These are phyloP conservation scores for Holothuria glaberrima DNA, from an alignment of 35 echinoderm and acorn worm species.

Conservation along the genomic window DNA sequence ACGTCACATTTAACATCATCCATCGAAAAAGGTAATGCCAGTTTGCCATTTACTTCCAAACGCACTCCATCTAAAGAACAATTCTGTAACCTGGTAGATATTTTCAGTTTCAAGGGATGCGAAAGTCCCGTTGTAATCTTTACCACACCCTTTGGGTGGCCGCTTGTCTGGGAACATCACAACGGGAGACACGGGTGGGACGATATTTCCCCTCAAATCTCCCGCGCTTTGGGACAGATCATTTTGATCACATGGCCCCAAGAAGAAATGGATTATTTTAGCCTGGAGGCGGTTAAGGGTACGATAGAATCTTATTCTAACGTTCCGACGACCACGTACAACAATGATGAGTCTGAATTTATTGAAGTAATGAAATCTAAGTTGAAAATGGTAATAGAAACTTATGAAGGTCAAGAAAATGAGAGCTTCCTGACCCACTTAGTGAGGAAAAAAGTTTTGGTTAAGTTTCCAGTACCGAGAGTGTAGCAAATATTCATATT, in stretches of 20 bases:
- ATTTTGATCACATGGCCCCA: conserved; percentile 69
- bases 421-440: conserved; percentile 16
- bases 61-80: neutral
- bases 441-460: conserved; percentile 42
- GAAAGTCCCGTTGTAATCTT: conserved; percentile 75
- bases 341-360: conserved; percentile 35
- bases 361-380: conserved; percentile 36
- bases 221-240: conserved; percentile 74
- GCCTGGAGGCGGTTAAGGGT: conserved; percentile 34
- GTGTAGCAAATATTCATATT: too few relatives aligned
- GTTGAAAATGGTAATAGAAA: conserved; percentile 46
- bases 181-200: conserved; percentile 72
- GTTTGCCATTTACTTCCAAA: neutral
- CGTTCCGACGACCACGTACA: neutral
- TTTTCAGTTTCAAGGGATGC: conserved; percentile 78
- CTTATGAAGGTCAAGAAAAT: conserved; percentile 33
- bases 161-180: conserved; percentile 61
- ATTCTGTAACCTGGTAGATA: conserved; percentile 59
- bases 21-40: neutral
- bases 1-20: neutral
- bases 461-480: conserved; percentile 30
- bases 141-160: conserved; percentile 57
- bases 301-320: conserved; percentile 61
- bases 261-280: conserved; percentile 74
- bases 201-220: conserved; percentile 75